Conservation (phyloP, 2,888 invertebrate genomes). For the Charanyca ferruginea region DNA sequence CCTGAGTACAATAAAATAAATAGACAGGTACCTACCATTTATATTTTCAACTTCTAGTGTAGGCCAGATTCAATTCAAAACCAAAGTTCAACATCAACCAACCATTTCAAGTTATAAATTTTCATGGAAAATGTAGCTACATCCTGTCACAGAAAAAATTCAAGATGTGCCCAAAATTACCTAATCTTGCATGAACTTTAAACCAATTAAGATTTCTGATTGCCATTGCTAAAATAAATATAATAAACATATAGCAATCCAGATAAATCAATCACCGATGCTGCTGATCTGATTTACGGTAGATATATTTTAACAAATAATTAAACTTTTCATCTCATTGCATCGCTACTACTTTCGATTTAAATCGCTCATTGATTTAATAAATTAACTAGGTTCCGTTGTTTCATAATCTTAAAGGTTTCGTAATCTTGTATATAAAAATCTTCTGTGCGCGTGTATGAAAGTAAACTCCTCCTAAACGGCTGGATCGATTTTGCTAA, state of each 20-base stretch:
- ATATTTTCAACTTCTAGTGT: background rate
- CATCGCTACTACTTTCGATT: conserved; percentile 1
- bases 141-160: conserved; percentile 24
- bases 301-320: background rate
- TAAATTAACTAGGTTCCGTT: conserved; percentile 3
- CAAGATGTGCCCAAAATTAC: conserved; percentile 18
- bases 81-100: too few relatives aligned
- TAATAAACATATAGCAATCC: background rate
- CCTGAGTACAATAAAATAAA: background rate
- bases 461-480: too few relatives aligned
- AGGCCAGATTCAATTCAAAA: background rate
- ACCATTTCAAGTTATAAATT: background rate
- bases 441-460: too few relatives aligned
- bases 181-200: conserved; percentile 1
- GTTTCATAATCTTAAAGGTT: conserved; percentile 40
- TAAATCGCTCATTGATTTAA: conserved; percentile 3
- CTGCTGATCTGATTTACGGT: background rate
- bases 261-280: background rate
- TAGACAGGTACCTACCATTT: background rate
- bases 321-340: background rate
- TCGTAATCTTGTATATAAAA: too few relatives aligned
- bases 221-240: background rate
- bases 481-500: too few relatives aligned
- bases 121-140: background rate
- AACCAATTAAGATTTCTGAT: background rate